These are phyloP conservation scores for Bergia sp. DNA, from an alignment of 92 coral and sea anemone genomes.

Conservation along the genomic window DNA sequence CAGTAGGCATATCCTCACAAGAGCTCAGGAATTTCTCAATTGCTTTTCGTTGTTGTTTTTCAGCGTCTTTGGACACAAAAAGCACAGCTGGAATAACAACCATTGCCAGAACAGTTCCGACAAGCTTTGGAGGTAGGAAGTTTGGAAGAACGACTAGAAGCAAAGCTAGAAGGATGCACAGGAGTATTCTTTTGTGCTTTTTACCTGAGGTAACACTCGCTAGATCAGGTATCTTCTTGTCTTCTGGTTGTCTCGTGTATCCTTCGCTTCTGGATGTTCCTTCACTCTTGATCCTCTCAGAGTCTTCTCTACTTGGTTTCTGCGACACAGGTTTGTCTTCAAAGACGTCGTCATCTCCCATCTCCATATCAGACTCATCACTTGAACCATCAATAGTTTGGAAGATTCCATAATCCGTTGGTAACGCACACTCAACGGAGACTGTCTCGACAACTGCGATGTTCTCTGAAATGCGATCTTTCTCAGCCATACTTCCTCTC, in stretches of 20 bases:
- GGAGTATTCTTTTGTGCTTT: slow-evolving; percentile 13
- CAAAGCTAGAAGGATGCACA: slow-evolving; percentile 47
- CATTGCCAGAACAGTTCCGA: slow-evolving; percentile 45
- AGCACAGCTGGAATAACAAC: slow-evolving; percentile 53
- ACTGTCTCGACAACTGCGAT: slow-evolving; percentile 37
- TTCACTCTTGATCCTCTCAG: slow-evolving; percentile 11
- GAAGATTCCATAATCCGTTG: slow-evolving; percentile 35
- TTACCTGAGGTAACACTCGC: neutral
- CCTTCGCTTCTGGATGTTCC: slow-evolving; percentile 14
- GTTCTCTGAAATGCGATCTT: slow-evolving; percentile 19
- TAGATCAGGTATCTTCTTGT: neutral
- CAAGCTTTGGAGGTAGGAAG: slow-evolving; percentile 34
- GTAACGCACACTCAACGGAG: slow-evolving; percentile 32
- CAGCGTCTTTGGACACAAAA: slow-evolving; percentile 42
- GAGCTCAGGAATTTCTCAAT: slow-evolving; percentile 36
- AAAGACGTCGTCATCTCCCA: slow-evolving; percentile 41
- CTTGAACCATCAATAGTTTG: slow-evolving; percentile 41
- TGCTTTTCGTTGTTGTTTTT: slow-evolving; percentile 48
- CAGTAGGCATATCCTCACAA: neutral
- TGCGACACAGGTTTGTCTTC: slow-evolving; percentile 1
- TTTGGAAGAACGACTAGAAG: slow-evolving; percentile 51
- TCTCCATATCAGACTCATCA: slow-evolving; percentile 27
- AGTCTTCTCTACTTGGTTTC: neutral
- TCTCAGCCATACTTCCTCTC: slow-evolving; percentile 22
- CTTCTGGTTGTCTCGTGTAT: neutral